Percentiles rank a stretch among this genome's conserved stretches.
phyloP scores from a whole-genome alignment of 2,888 invertebrate genomes.

The Protophormia terraenovae region DNA sequence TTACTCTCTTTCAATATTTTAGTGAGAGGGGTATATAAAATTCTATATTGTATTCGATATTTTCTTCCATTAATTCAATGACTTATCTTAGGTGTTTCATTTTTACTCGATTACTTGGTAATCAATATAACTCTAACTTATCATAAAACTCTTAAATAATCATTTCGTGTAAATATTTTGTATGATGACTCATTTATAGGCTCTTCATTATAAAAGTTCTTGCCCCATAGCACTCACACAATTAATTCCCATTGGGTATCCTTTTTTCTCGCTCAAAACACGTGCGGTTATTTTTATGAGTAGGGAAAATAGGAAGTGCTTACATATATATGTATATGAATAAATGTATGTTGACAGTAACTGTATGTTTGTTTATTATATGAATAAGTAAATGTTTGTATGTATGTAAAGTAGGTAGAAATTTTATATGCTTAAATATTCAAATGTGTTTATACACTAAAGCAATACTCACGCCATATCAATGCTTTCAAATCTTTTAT shows the following conservation, averaged over 20 bases:
- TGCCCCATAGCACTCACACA: not conserved
- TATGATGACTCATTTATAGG: not conserved
- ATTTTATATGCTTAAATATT: slow-evolving; percentile 52
- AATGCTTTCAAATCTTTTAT: slow-evolving; percentile 34
- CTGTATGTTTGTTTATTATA: slow-evolving; percentile 29
- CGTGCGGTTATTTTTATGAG: not conserved
- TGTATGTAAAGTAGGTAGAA: slow-evolving; percentile 15
- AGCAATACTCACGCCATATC: slow-evolving; percentile 35
- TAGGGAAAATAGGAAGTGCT: not conserved
- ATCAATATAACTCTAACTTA: too few relatives aligned
- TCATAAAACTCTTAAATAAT: not conserved
- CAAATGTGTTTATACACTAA: slow-evolving; percentile 49
- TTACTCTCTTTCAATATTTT: too few relatives aligned
- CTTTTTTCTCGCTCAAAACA: not conserved
- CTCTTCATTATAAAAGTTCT: not conserved
- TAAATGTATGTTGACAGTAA: slow-evolving; percentile 24
- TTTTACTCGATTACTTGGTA: too few relatives aligned
- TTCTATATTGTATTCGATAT: too few relatives aligned
- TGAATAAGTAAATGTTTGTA: slow-evolving; percentile 10
- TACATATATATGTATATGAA: not conserved
- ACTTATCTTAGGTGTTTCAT: too few relatives aligned
- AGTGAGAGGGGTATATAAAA: too few relatives aligned
- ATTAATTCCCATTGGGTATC: not conserved
- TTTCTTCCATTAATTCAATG: too few relatives aligned
- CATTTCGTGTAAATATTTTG: not conserved